Evolutionary conservation across 2,888 invertebrate species (phyloP).

Genomic region (Drosophila incognita): DNA sequence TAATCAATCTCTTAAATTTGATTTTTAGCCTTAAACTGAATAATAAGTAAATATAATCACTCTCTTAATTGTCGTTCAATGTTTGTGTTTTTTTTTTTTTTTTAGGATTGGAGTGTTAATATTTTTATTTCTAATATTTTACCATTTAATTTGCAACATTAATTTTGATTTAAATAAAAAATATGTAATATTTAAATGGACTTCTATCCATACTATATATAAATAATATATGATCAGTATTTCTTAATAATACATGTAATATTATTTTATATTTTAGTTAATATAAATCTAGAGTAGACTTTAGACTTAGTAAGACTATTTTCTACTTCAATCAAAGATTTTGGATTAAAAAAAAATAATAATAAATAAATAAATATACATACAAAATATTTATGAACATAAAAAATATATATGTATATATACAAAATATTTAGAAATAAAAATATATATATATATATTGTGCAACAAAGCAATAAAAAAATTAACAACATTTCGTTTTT

Average conservation of each 20-base stretch:
- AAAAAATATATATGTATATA: no score
- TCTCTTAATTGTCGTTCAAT: no score
- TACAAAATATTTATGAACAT: no score
- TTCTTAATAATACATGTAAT: background rate
- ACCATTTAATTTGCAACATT: background rate
- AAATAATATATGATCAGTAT: accelerated
- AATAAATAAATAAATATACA: no score
- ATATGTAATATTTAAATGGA: background rate
- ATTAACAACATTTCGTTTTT: background rate
- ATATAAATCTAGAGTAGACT: accelerated
- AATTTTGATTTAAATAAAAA: background rate
- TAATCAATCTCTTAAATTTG: no score
- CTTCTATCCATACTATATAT: background rate
- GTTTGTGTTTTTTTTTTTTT: no score
- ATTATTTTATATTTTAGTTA: background rate
- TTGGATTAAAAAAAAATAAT: no score
- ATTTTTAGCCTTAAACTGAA: background rate
- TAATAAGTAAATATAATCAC: no score
- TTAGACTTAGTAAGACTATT: background rate
- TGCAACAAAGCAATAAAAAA: background rate
- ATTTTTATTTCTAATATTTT: accelerated
- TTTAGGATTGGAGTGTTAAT: background rate
- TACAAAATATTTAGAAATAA: no score
- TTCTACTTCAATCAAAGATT: background rate
- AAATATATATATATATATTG: background rate